Conservation (phyloP, 64 coral and sea anemone species). For the Pocillopora damicornis region DNA sequence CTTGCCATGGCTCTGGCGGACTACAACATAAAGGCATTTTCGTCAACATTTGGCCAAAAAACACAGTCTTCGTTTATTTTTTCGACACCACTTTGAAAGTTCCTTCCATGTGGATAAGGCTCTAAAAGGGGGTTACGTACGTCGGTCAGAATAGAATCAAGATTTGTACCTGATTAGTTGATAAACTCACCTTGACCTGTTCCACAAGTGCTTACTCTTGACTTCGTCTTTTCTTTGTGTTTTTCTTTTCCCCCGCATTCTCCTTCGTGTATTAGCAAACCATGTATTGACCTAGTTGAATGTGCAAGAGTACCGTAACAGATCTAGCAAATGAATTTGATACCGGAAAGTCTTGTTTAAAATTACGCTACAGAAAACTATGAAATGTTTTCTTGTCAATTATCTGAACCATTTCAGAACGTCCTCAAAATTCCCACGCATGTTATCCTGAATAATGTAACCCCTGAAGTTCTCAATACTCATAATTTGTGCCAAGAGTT, state of each 20-base stretch:
- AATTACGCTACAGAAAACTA: too few species aligned
- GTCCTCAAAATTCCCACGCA: too few species aligned
- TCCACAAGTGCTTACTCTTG: background rate
- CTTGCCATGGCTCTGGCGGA: background rate
- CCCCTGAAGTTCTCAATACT: too few species aligned
- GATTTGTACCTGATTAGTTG: background rate
- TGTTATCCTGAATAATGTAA: too few species aligned
- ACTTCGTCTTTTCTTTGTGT: background rate
- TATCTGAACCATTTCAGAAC: too few species aligned
- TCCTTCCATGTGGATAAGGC: too few species aligned
- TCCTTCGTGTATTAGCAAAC: slow-evolving; percentile 20
- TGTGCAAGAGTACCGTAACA: background rate
- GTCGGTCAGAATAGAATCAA: too few species aligned
- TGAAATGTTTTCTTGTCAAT: too few species aligned
- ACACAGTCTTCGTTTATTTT: background rate
- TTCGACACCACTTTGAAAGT: background rate
- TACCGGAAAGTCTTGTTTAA: background rate
- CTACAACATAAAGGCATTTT: background rate
- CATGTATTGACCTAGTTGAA: slow-evolving; percentile 11
- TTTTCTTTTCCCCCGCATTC: background rate
- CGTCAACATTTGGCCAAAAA: background rate
- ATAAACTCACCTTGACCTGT: slow-evolving; percentile 3
- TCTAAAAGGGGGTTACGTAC: too few species aligned
- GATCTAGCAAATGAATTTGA: background rate
- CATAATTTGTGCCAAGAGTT: too few species aligned